Conservation (phyloP, 37 sponge, comb jelly and placozoan genomes). For the Dysidea cf. avara region DNA sequence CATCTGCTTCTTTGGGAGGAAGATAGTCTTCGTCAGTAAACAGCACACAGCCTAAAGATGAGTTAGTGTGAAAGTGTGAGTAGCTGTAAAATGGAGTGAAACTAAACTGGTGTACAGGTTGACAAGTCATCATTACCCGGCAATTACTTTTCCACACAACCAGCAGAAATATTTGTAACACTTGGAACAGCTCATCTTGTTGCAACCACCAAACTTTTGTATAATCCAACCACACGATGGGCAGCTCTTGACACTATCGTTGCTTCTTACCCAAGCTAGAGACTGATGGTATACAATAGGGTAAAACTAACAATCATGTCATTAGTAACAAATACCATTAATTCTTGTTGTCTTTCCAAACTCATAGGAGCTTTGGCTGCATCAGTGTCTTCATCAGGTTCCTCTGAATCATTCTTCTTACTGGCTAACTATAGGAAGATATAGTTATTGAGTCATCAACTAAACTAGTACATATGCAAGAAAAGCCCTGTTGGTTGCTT, state of each 20-base stretch:
- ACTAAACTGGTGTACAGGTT: too few relatives aligned
- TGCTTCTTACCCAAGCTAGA: slow-evolving; percentile 44
- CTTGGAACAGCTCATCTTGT: slow-evolving; percentile 53
- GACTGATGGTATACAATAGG: slow-evolving; percentile 11
- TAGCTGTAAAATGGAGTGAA: slow-evolving; percentile 29
- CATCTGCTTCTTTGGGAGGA: slow-evolving; percentile 23
- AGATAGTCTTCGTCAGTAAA: slow-evolving; percentile 61
- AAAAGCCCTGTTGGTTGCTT: too few relatives aligned
- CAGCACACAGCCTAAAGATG: slow-evolving; percentile 45
- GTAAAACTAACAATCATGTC: background rate
- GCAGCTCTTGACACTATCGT: slow-evolving; percentile 40
- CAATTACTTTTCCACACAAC: slow-evolving; percentile 43
- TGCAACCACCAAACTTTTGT: slow-evolving; percentile 75
- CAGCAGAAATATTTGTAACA: slow-evolving; percentile 64
- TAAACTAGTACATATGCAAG: too few relatives aligned
- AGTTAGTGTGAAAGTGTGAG: slow-evolving; percentile 31
- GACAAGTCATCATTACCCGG: slow-evolving; percentile 39
- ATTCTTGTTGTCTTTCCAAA: slow-evolving; percentile 42
- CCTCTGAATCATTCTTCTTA: background rate
- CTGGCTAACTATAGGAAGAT: too few relatives aligned
- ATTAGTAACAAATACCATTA: slow-evolving; percentile 16
- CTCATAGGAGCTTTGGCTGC: slow-evolving; percentile 1
- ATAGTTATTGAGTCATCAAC: too few relatives aligned
- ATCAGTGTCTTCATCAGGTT: background rate
- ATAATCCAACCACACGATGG: slow-evolving; percentile 48